phyloP scores from a whole-genome alignment of 1,140 invertebrate genomes.

The Nixonia krombeini region DNA sequence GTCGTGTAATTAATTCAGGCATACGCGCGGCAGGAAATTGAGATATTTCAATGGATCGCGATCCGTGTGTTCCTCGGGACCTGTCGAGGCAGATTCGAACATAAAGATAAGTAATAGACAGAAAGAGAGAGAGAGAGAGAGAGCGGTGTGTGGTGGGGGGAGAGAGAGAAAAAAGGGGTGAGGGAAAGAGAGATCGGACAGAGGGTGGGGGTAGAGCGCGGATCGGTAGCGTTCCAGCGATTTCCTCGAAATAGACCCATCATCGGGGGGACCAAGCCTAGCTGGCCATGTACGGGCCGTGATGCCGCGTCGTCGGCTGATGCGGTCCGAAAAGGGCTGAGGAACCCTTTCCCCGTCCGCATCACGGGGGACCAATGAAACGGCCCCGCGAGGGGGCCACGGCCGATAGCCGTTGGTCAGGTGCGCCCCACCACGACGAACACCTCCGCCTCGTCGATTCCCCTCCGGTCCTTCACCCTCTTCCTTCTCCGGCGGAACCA shows the following conservation, averaged over 20 bases:
- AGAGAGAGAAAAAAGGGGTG: constrained; percentile 4
- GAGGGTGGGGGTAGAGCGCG: constrained; percentile 13
- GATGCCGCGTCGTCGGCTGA: constrained; percentile 20
- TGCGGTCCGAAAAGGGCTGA: constrained; percentile 34
- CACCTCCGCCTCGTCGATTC: constrained; percentile 10
- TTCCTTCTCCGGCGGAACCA: constrained; percentile 15
- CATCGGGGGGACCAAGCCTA: constrained; percentile 34
- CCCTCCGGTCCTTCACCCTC: constrained; percentile 5
- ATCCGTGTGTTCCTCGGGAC: constrained; percentile 4
- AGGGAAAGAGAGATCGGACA: not conserved
- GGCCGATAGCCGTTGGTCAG: constrained; percentile 60
- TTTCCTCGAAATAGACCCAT: constrained; percentile 58
- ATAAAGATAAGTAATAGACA: constrained; percentile 39
- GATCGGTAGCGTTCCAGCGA: constrained; percentile 48
- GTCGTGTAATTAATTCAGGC: constrained; percentile 44
- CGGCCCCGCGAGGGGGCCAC: constrained; percentile 55
- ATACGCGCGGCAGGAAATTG: constrained; percentile 33
- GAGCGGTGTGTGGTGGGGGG: not conserved
- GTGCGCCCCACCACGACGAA: constrained; percentile 52
- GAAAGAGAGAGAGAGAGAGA: constrained; percentile 1
- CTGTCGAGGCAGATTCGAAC: constrained; percentile 36
- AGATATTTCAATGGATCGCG: constrained; percentile 27
- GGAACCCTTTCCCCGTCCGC: not conserved
- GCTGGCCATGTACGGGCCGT: constrained; percentile 38
- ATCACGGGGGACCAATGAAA: constrained; percentile 56